phyloP scores from a whole-genome alignment of 2,888 invertebrate species.

The Tanypteryx hageni region DNA sequence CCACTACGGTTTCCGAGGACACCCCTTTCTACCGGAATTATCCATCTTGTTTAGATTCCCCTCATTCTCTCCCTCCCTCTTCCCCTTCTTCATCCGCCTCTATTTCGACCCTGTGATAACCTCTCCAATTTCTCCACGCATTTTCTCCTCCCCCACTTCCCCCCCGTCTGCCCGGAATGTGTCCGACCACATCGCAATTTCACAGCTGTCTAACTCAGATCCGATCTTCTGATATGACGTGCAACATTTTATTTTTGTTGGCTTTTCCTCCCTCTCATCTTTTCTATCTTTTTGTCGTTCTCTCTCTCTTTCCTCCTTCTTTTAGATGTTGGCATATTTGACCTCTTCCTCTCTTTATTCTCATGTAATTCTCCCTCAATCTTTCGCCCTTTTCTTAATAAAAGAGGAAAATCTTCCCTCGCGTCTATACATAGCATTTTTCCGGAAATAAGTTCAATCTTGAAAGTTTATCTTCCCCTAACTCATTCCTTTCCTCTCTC shows the following conservation, averaged over 20 bases:
- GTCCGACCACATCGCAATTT: slow-evolving; percentile 60
- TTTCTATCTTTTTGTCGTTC: not conserved
- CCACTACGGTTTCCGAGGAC: not conserved
- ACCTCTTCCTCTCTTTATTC: too few species aligned
- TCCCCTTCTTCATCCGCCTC: not conserved
- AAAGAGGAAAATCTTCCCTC: too few species aligned
- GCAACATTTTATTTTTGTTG: slow-evolving; percentile 53
- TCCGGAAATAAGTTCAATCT: too few species aligned
- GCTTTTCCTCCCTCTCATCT: not conserved
- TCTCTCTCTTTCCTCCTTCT: not conserved
- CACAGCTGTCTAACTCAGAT: slow-evolving; percentile 64
- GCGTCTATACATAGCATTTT: too few species aligned
- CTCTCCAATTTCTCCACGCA: not conserved
- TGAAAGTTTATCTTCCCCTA: too few species aligned
- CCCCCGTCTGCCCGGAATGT: not conserved
- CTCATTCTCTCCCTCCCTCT: not conserved
- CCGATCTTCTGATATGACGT: slow-evolving; percentile 58
- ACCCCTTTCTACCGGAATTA: not conserved
- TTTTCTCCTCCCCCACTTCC: not conserved
- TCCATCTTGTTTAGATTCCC: slow-evolving; percentile 16
- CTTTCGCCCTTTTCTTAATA: too few species aligned
- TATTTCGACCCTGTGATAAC: too few species aligned
- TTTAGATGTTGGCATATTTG: not conserved
- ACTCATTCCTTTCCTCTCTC: too few species aligned
- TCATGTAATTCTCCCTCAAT: too few species aligned